Evolutionary conservation across 1,140 invertebrate species (phyloP).

Genomic region (Oscheius sp.): DNA sequence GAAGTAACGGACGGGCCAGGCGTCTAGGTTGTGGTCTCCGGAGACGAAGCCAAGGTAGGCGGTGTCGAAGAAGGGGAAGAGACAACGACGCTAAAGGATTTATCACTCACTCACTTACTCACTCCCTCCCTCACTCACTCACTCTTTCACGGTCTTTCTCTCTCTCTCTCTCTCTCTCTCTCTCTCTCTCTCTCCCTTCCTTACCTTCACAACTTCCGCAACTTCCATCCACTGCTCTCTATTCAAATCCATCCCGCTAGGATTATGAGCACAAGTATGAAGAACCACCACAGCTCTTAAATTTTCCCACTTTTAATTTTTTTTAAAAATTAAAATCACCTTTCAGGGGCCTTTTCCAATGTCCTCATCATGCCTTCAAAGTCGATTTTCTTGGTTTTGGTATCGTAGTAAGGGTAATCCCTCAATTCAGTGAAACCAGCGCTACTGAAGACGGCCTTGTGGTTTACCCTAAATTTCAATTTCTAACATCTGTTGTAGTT

Average conservation of each 20-base stretch:
- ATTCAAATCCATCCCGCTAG: conserved; percentile 75
- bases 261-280: conserved; percentile 96
- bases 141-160: too few relatives aligned
- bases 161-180: too few relatives aligned
- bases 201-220: conserved; percentile 61
- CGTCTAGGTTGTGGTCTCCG: conserved; percentile 86
- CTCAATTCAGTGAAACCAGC: conserved; percentile 75
- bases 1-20: conserved; percentile 82
- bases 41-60: conserved; percentile 74
- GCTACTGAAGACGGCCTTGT: conserved; percentile 80
- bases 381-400: conserved; percentile 73
- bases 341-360: conserved; percentile 61
- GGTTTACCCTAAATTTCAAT: conserved; percentile 69
- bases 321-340: too few relatives aligned
- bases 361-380: conserved; percentile 77
- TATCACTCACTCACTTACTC: too few relatives aligned
- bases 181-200: too few relatives aligned
- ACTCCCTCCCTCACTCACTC: too few relatives aligned
- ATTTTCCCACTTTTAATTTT: too few relatives aligned
- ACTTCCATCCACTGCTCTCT: conserved; percentile 64
- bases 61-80: conserved; percentile 60
- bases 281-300: conserved; percentile 86
- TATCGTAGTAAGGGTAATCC: conserved; percentile 90
- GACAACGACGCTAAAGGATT: conserved; percentile 42
- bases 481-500: background rate